These are phyloP conservation scores for Erebia aethiops DNA, from an alignment of 2,888 invertebrate species.

Conservation along the genomic window DNA sequence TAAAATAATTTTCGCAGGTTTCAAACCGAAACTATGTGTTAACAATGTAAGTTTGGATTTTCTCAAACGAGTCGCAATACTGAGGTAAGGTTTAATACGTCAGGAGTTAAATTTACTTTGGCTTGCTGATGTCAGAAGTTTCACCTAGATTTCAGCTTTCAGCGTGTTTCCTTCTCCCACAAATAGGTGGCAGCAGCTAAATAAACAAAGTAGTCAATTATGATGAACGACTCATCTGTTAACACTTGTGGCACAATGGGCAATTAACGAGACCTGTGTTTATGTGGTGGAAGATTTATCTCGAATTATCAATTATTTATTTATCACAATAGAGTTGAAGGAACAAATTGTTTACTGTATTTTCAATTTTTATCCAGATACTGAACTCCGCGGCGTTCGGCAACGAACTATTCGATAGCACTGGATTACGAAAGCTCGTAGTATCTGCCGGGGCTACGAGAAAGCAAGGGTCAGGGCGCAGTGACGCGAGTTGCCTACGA, in stretches of 20 bases:
- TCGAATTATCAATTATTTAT: not conserved
- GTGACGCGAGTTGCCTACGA: slow-evolving; percentile 51
- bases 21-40: slow-evolving; percentile 11
- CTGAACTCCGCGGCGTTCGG: not conserved
- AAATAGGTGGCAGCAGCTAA: slow-evolving; percentile 71
- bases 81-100: slow-evolving; percentile 61
- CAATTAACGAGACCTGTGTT: slow-evolving; percentile 22
- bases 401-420: not conserved
- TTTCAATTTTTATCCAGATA: not conserved
- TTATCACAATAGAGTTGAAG: not conserved
- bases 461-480: slow-evolving; percentile 37
- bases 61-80: slow-evolving; percentile 45
- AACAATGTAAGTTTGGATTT: slow-evolving; percentile 31
- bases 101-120: slow-evolving; percentile 79
- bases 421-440: slow-evolving; percentile 9
- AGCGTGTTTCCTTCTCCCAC: slow-evolving; percentile 60
- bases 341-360: not conserved
- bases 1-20: not conserved
- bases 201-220: slow-evolving; percentile 50
- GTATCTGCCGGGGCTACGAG: slow-evolving; percentile 12
- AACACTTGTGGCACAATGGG: slow-evolving; percentile 33
- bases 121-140: slow-evolving; percentile 79
- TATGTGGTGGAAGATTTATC: slow-evolving; percentile 7
- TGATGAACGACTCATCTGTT: slow-evolving; percentile 31
- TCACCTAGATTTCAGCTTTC: slow-evolving; percentile 77